These are phyloP conservation scores for Melanogrammus aeglefinus DNA, from an alignment of 2,797 vertebrate genomes.

Conservation along the genomic window DNA sequence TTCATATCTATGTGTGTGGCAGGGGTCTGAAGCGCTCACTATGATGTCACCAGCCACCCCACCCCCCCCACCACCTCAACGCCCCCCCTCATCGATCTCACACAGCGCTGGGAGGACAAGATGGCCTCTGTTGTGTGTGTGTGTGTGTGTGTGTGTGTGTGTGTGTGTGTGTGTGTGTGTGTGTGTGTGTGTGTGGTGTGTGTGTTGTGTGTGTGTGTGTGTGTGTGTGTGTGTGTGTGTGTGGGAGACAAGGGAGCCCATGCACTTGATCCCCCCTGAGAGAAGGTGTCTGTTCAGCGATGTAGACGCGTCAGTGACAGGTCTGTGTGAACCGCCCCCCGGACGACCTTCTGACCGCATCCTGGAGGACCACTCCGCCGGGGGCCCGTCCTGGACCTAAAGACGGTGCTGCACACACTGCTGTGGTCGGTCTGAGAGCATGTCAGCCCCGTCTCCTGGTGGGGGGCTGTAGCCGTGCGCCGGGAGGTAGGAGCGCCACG, in stretches of 20 bases:
- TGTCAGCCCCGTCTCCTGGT: too few relatives aligned
- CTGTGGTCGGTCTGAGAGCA: not conserved
- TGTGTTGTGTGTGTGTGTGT: not conserved
- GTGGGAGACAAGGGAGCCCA: not conserved
- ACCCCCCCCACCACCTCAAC: not conserved
- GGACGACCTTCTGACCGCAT: too few relatives aligned
- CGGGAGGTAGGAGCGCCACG: too few relatives aligned
- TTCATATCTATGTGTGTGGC: not conserved
- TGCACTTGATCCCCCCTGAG: not conserved
- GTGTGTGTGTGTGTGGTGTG: too few relatives aligned
- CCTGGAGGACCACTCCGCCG: too few relatives aligned
- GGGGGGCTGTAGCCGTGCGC: too few relatives aligned
- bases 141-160: not conserved
- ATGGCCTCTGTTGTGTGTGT: not conserved
- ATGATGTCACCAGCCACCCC: not conserved
- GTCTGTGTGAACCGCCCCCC: not conserved
- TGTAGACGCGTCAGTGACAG: not conserved
- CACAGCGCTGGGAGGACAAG: not conserved
- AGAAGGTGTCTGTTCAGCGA: not conserved
- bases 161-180: not conserved
- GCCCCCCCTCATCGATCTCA: not conserved
- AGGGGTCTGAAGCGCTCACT: not conserved
- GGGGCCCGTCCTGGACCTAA: not conserved
- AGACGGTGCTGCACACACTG: not conserved
- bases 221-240: not conserved